A percentile compares a stretch with the other conserved stretches of the same genome.
These are phyloP conservation scores for Nephrotoma flavescens DNA, from an alignment of 2,888 invertebrate species.

Conservation along the genomic window DNA sequence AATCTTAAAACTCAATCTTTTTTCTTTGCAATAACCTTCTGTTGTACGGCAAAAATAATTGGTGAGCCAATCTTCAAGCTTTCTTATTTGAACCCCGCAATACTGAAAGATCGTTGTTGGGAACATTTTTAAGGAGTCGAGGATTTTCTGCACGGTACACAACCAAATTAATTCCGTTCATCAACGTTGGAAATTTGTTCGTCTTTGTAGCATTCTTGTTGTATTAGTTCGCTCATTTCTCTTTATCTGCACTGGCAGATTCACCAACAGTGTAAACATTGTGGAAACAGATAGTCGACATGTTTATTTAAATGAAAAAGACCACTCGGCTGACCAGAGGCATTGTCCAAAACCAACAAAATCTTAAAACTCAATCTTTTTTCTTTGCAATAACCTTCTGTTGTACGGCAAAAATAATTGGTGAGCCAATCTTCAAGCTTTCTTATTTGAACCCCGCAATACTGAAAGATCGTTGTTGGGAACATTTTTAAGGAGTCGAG, in stretches of 20 bases:
- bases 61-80: slow-evolving; percentile 15
- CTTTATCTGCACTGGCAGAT: background rate
- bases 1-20: too few relatives aligned
- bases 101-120: slow-evolving; percentile 16
- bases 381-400: too few relatives aligned
- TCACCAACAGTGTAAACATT: background rate
- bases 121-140: slow-evolving; percentile 15
- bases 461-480: slow-evolving; percentile 16
- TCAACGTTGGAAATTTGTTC: too few relatives aligned
- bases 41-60: slow-evolving; percentile 12
- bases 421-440: slow-evolving; percentile 16
- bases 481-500: slow-evolving; percentile 16
- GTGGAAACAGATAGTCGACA: too few relatives aligned
- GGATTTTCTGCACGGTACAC: too few relatives aligned
- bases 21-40: too few relatives aligned
- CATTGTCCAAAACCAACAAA: too few relatives aligned
- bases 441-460: slow-evolving; percentile 17
- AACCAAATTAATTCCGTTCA: too few relatives aligned
- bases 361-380: too few relatives aligned
- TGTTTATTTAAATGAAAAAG: too few relatives aligned
- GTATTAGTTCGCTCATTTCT: slow-evolving; percentile 4
- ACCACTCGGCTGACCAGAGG: too few relatives aligned
- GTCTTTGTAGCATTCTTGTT: too few relatives aligned
- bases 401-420: slow-evolving; percentile 12
- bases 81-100: slow-evolving; percentile 18